phyloP scores from a whole-genome alignment of 2,888 invertebrate species.

The Sylvicola fuscatus region DNA sequence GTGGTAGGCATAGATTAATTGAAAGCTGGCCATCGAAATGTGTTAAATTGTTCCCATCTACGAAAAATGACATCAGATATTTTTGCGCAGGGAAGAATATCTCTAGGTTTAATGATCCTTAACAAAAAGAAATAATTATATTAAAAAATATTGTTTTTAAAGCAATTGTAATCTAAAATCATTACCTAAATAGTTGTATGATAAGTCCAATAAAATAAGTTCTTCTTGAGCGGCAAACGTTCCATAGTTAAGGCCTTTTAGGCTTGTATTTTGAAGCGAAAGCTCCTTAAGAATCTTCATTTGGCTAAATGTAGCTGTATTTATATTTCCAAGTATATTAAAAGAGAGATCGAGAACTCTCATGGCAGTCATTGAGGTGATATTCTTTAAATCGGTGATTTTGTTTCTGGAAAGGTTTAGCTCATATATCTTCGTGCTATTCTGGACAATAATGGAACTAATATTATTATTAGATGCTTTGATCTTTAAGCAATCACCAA shows the following conservation, averaged over 20 bases:
- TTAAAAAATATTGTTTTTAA: too few species aligned
- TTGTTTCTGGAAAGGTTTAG: conserved; percentile 16
- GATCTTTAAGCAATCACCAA: conserved; percentile 17
- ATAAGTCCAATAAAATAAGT: conserved; percentile 25
- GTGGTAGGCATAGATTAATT: too few species aligned
- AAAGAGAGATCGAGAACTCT: conserved; percentile 18
- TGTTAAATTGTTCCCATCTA: too few species aligned
- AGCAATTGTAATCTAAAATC: too few species aligned
- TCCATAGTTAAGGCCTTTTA: conserved; percentile 17
- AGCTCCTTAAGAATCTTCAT: conserved; percentile 17
- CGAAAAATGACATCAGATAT: too few species aligned
- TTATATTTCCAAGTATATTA: conserved; percentile 19
- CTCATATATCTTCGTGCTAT: conserved; percentile 15
- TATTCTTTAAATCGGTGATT: conserved; percentile 15
- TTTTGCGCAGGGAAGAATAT: too few species aligned
- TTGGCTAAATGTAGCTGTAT: conserved; percentile 19
- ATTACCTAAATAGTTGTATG: conserved; percentile 27
- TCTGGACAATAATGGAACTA: conserved; percentile 12
- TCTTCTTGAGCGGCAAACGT: conserved; percentile 23
- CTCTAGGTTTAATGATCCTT: too few species aligned
- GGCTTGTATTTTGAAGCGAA: conserved; percentile 15
- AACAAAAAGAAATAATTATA: too few species aligned
- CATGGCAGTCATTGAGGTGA: conserved; percentile 16
- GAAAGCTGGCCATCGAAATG: too few species aligned
- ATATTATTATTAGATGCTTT: conserved; percentile 20